These are phyloP conservation scores for Aspidiotus destructor DNA, from an alignment of 2,888 invertebrate species.

Conservation along the genomic window DNA sequence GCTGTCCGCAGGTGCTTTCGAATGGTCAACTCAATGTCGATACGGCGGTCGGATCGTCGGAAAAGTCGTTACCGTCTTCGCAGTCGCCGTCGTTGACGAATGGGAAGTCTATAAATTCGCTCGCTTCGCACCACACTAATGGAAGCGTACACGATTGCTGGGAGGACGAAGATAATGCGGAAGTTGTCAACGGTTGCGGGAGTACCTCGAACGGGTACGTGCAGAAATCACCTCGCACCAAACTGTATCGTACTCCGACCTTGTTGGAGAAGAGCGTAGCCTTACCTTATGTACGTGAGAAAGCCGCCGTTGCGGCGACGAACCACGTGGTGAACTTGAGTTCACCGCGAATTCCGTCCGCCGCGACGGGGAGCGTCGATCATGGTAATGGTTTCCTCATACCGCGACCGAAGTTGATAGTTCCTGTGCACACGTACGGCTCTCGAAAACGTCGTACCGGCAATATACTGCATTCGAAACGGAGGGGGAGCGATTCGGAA, in stretches of 20 bases:
- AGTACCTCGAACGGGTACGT: slow-evolving; percentile 10
- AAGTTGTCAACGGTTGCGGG: not conserved
- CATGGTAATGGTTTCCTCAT: slow-evolving; percentile 57
- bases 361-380: not conserved
- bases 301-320: not conserved
- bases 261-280: slow-evolving; percentile 22
- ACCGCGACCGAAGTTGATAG: slow-evolving; percentile 74
- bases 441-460: slow-evolving; percentile 69
- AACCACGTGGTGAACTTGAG: slow-evolving; percentile 1
- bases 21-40: not conserved
- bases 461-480: slow-evolving; percentile 44
- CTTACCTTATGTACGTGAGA: slow-evolving; percentile 11
- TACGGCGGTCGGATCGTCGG: not conserved
- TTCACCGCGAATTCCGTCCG: slow-evolving; percentile 18
- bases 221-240: slow-evolving; percentile 15
- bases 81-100: not conserved
- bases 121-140: not conserved
- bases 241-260: slow-evolving; percentile 26
- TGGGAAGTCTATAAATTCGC: too few species aligned
- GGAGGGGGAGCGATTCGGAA: slow-evolving; percentile 35
- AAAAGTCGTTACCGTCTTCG: not conserved
- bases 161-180: not conserved
- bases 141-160: not conserved
- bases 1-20: not conserved
- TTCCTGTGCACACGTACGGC: slow-evolving; percentile 79